Conservation (phyloP, 35 echinoderm and acorn worm species). For the Diadema setosum region DNA sequence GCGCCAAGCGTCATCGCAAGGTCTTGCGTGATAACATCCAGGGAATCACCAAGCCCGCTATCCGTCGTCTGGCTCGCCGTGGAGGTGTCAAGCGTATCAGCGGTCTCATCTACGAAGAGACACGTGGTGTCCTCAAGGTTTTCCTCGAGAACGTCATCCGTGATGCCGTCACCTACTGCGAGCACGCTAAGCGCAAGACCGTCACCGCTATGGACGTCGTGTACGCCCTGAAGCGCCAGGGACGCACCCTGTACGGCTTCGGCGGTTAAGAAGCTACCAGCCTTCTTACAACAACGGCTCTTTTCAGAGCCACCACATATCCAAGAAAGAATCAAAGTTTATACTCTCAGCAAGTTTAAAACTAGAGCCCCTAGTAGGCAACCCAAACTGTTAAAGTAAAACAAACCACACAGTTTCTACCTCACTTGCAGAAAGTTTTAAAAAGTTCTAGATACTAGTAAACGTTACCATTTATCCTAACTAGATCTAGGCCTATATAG, state of each 20-base stretch:
- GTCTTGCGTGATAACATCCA: conserved; percentile 99
- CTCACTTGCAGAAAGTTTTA: too few relatives aligned
- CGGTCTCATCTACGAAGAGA: conserved; percentile 89
- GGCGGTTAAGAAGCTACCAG: conserved; percentile 31
- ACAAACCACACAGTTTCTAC: background rate
- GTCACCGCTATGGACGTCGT: conserved; percentile 79
- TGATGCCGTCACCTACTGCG: conserved; percentile 67
- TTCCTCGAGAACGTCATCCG: conserved; percentile 76
- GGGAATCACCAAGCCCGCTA: conserved; percentile 97
- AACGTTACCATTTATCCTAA: background rate
- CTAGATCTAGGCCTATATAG: background rate
- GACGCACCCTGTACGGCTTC: conserved; percentile 67
- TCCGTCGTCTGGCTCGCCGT: conserved; percentile 95
- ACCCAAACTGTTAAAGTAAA: background rate
- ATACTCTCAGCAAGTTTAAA: background rate
- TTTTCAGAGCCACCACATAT: conserved; percentile 66
- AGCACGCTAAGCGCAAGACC: conserved; percentile 66
- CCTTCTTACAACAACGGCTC: conserved; percentile 25
- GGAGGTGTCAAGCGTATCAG: conserved; percentile 99
- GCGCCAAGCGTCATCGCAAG: conserved; percentile 98
- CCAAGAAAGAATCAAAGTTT: conserved; percentile 19
- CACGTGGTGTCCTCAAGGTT: conserved; percentile 61
- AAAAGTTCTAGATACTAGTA: background rate
- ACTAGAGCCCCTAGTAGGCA: background rate
- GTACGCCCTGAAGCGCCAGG: conserved; percentile 76